Conservation (phyloP, 2,888 invertebrate species). For the Ecliptopera silaceata region DNA sequence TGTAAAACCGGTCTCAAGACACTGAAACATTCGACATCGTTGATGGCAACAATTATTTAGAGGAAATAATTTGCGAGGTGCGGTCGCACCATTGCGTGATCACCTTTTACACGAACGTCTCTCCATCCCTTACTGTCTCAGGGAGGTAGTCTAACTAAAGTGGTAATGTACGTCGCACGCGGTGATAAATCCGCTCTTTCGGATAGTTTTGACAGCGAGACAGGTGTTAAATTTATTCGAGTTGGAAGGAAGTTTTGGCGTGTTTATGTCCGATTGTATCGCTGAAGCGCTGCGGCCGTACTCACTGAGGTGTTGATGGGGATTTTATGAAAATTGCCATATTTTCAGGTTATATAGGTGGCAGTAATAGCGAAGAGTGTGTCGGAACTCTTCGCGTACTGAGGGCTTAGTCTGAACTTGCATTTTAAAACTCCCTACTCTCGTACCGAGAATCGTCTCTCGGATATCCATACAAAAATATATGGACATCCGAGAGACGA, state of each 20-base stretch:
- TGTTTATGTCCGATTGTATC: slow-evolving; percentile 62
- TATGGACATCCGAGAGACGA: too few relatives aligned
- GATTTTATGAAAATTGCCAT: slow-evolving; percentile 52
- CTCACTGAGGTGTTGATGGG: slow-evolving; percentile 54
- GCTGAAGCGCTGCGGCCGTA: slow-evolving; percentile 31
- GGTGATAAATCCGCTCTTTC: slow-evolving; percentile 38
- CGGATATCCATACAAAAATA: too few relatives aligned
- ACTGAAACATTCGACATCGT: slow-evolving; percentile 46
- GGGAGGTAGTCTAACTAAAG: slow-evolving; percentile 39
- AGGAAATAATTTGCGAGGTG: slow-evolving; percentile 57
- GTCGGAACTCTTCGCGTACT: background rate
- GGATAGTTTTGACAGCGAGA: slow-evolving; percentile 57
- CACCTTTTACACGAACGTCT: slow-evolving; percentile 41
- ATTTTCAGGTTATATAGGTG: slow-evolving; percentile 31
- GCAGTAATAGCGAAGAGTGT: slow-evolving; percentile 5
- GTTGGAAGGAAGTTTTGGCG: slow-evolving; percentile 53
- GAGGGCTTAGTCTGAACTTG: background rate
- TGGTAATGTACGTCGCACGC: slow-evolving; percentile 47
- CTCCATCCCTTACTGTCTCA: slow-evolving; percentile 39
- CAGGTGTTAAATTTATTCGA: slow-evolving; percentile 72
- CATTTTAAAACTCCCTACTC: too few relatives aligned
- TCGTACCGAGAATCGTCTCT: too few relatives aligned
- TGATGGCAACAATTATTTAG: slow-evolving; percentile 68
- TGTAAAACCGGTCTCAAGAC: slow-evolving; percentile 5
- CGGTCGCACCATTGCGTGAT: slow-evolving; percentile 48